A percentile compares a stretch with the other conserved stretches of the same genome.
phyloP scores from a whole-genome alignment of 1,140 invertebrate species.

The Musca vetustissima region DNA sequence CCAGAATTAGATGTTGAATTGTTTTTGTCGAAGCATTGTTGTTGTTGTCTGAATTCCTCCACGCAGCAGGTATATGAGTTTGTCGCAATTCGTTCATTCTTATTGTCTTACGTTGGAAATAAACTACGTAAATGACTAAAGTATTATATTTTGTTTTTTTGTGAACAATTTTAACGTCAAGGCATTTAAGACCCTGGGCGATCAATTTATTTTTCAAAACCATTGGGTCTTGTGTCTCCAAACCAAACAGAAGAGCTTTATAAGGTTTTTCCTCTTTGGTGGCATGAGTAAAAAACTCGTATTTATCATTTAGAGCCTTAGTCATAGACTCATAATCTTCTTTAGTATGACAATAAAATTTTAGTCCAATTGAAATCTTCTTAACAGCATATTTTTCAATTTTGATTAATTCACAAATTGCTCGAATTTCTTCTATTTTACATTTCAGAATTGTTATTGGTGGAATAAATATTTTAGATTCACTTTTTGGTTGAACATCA shows the following conservation, averaged over 20 bases:
- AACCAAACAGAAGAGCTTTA: slow-evolving; percentile 10
- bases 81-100: background rate
- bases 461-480: background rate
- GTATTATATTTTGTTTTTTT: background rate
- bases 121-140: too few species aligned
- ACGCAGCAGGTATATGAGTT: background rate
- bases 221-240: background rate
- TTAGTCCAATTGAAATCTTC: background rate
- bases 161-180: background rate
- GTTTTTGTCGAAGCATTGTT: too few species aligned
- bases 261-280: slow-evolving; percentile 6
- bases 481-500: background rate
- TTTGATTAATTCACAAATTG: background rate
- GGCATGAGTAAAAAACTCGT: slow-evolving; percentile 8
- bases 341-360: background rate
- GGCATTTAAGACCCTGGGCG: background rate
- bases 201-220: background rate
- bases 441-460: background rate
- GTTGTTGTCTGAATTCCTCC: too few species aligned
- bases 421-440: background rate
- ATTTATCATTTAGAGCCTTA: background rate
- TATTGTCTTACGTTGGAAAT: too few species aligned
- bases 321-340: background rate
- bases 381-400: background rate
- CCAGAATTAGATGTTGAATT: background rate